These are phyloP conservation scores for Tyria jacobaeae DNA, from an alignment of 2,888 invertebrate species.

Conservation along the genomic window DNA sequence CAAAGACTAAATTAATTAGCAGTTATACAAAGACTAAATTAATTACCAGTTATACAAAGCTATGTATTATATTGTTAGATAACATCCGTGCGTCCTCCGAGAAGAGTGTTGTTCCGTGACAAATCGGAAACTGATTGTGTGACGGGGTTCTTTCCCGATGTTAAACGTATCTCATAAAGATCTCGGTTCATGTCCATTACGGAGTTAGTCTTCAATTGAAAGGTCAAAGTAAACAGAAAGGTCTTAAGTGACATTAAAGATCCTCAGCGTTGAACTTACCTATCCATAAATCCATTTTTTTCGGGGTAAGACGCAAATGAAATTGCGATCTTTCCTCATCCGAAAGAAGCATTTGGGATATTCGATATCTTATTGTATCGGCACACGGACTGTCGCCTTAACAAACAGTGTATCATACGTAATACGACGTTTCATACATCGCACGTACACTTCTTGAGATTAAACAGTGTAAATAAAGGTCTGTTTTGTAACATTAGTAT, in stretches of 20 bases:
- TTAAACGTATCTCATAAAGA: conserved; percentile 3
- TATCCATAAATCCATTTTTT: no score
- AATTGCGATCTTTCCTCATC: no score
- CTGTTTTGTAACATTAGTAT: not conserved
- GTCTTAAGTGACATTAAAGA: no score
- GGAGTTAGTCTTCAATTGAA: not conserved
- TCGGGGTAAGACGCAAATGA: no score
- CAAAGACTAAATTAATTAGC: conserved; percentile 5
- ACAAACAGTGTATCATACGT: not conserved
- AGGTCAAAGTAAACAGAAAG: not conserved
- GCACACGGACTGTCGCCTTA: no score
- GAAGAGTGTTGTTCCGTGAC: conserved; percentile 34
- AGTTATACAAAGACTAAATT: not conserved
- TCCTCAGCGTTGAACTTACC: no score
- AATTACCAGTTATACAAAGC: not conserved
- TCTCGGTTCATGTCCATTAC: not conserved
- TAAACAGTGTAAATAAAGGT: no score
- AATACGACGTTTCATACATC: not conserved
- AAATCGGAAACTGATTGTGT: conserved; percentile 43
- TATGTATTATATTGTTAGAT: not conserved
- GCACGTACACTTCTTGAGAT: not conserved
- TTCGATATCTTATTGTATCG: no score
- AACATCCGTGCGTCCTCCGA: conserved; percentile 11
- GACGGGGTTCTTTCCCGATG: not conserved
- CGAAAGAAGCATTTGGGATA: no score